Evolutionary conservation across 2,797 vertebrate species (phyloP), one percentile per base, ranked within the genome.

Genomic region (Chelon auratus): DNA sequence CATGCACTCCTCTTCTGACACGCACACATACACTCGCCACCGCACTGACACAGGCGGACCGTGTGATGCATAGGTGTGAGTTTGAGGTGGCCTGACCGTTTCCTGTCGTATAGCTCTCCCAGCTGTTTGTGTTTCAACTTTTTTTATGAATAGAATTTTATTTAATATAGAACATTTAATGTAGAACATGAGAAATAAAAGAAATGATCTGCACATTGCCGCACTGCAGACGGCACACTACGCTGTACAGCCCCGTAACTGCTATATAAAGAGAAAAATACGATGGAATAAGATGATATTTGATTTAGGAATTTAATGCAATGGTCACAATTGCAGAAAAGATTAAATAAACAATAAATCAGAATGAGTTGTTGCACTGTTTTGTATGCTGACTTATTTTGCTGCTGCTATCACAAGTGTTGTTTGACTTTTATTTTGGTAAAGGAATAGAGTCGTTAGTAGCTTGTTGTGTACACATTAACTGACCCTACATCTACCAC

Each of bases 41-140:
- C 50, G 22, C 15, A 52, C 26, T 20, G 22, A 33, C 50, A 4
- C 39, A 24, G 5, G 5, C 11, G 24, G 24, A 33, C 1, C 42
- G 8, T 14, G 17, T 17, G 10, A 48, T 24, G 20, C 26, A 59
- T 14, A 51, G 26, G 26, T 64, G 45, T 61, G 20, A 72, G 22
- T n/a, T 53, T 77, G 59, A 55, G 18, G 47, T 54, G 18, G n/a
- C 37, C 1, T 73, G 81, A 80, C 68, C 82, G 63, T 83, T 83
- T 86, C 76, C 80, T 45, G 43, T 45, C 0, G 2, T 43, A 2
- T 43, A 2, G 14, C 42, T 17, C 7, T 7, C 15, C 14, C 14
- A 3, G 42, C 42, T 43, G 42, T 45, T 13, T 17, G 40, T 4
- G 5, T 45, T 45, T 45, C 5, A 1, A 7, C 15, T 17, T 45